Conservation (phyloP, 2,113 vertebrate genomes). For the Hyaena hyaena region DNA sequence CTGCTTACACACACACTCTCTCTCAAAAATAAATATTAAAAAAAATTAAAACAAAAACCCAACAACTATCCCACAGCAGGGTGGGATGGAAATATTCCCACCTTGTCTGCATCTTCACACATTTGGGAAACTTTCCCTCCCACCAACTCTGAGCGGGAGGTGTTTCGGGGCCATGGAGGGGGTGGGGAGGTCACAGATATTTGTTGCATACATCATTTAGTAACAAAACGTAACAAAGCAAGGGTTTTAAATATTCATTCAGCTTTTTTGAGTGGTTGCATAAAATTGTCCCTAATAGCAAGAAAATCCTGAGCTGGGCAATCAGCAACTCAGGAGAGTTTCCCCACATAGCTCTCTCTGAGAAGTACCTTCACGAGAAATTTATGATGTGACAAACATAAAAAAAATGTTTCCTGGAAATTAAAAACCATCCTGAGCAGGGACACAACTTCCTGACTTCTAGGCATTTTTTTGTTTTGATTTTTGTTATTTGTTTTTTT, state of each 20-base stretch:
- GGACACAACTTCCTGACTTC: neutral
- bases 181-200: too few relatives aligned
- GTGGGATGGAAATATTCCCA: neutral
- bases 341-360: neutral
- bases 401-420: neutral
- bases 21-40: too few relatives aligned
- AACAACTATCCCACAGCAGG: neutral
- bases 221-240: neutral
- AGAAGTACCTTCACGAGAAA: neutral
- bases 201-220: neutral
- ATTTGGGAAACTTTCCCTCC: neutral
- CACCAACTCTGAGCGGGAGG: neutral
- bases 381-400: fast-evolving
- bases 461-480: too few relatives aligned
- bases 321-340: neutral
- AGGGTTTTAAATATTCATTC: neutral
- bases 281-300: neutral
- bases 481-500: too few relatives aligned
- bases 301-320: neutral
- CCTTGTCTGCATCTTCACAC: neutral
- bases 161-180: neutral
- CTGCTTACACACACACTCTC: too few relatives aligned
- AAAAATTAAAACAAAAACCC: neutral
- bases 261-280: neutral
- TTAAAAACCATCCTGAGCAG: fast-evolving